These are phyloP conservation scores for Theristicus caerulescens DNA, from an alignment of 2,113 vertebrate species.

Conservation along the genomic window DNA sequence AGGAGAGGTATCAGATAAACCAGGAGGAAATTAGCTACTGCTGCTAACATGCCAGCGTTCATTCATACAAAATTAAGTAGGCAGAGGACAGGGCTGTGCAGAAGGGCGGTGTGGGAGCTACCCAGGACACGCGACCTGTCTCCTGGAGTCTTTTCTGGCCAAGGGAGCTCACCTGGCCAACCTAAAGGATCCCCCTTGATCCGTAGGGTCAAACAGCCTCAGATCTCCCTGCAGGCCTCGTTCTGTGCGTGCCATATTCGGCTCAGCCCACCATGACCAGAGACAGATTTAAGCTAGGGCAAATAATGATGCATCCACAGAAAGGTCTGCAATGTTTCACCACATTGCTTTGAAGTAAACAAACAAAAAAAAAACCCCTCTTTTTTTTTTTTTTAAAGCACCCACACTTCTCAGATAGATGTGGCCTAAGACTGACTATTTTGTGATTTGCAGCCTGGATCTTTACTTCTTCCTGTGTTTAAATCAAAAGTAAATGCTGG, in stretches of 20 bases:
- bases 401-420: accelerated
- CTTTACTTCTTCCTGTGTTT: not conserved
- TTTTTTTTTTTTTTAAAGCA: not conserved
- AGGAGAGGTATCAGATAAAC: not conserved
- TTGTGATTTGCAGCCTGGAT: not conserved
- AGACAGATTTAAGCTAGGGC: not conserved
- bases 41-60: not conserved
- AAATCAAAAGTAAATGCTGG: not conserved
- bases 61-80: not conserved
- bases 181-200: not conserved
- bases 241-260: not conserved
- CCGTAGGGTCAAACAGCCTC: not conserved
- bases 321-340: not conserved
- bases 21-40: not conserved
- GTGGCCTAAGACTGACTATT: not conserved
- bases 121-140: not conserved
- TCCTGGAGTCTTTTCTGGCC: not conserved
- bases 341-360: not conserved
- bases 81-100: not conserved
- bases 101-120: not conserved
- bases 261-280: not conserved
- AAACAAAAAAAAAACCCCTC: accelerated
- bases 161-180: not conserved
- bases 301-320: not conserved
- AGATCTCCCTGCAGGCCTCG: not conserved